Conservation (phyloP, 2,888 invertebrate genomes). For the Phortica magna region DNA sequence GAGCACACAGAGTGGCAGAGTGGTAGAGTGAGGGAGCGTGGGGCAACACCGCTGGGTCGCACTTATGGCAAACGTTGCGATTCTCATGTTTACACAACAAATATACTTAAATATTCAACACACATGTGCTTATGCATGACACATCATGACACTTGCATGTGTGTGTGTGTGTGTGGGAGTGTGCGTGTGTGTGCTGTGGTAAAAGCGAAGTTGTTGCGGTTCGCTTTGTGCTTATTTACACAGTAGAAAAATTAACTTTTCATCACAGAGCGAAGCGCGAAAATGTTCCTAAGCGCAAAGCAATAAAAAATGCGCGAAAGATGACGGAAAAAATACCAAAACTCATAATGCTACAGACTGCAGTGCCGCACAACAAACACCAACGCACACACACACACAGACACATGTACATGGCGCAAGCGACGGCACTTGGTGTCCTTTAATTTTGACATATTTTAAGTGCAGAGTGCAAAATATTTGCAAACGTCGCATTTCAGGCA, state of each 20-base stretch:
- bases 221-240: constrained; percentile 9
- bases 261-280: constrained; percentile 13
- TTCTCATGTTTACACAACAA: background rate
- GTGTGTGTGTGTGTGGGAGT: background rate
- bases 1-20: background rate
- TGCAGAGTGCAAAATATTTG: constrained; percentile 18
- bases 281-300: constrained; percentile 1
- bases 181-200: background rate
- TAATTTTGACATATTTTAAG: constrained; percentile 26
- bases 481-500: background rate
- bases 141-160: background rate
- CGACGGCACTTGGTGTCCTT: background rate
- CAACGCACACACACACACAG: background rate
- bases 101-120: constrained; percentile 21
- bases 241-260: constrained; percentile 24
- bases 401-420: no score
- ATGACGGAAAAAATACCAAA: background rate
- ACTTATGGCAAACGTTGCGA: background rate
- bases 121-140: background rate
- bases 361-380: constrained; percentile 20
- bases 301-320: background rate
- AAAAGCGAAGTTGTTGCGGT: background rate
- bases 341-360: constrained; percentile 3
- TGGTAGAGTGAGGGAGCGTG: no score
- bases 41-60: background rate